A percentile compares a stretch with the other conserved stretches of the same genome.
These are phyloP conservation scores for Jaculus jaculus DNA, from an alignment of 2,113 vertebrate species.

Conservation along the genomic window DNA sequence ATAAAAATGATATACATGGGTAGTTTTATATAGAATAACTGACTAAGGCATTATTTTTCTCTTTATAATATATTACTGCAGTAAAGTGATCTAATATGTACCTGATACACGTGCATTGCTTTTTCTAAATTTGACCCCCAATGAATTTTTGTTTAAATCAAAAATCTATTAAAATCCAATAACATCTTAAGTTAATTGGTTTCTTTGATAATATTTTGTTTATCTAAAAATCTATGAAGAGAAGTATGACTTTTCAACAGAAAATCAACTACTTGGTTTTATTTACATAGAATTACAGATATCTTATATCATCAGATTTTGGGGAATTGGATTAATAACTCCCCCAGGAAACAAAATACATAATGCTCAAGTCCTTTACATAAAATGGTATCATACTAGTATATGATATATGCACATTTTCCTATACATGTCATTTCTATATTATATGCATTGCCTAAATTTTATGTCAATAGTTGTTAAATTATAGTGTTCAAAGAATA, in stretches of 20 bases:
- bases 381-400: not conserved
- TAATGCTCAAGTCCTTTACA: not conserved
- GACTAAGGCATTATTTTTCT: not conserved
- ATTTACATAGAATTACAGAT: not conserved
- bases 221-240: not conserved
- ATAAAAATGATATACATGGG: not conserved
- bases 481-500: not conserved
- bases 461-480: not conserved
- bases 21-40: conserved; percentile 31
- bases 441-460: not conserved
- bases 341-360: not conserved
- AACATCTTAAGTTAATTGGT: conserved; percentile 6
- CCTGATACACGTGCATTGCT: not conserved
- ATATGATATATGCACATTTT: not conserved
- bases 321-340: not conserved
- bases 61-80: not conserved
- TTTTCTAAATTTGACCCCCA: conserved; percentile 8
- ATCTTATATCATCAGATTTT: not conserved
- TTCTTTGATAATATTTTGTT: not conserved
- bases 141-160: too few species aligned
- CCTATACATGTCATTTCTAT: not conserved
- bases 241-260: not conserved
- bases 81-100: not conserved
- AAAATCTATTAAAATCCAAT: not conserved
- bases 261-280: not conserved